Evolutionary conservation across 2,888 invertebrate genomes (phyloP).

Genomic region (Caenorhabditis sp.): DNA sequence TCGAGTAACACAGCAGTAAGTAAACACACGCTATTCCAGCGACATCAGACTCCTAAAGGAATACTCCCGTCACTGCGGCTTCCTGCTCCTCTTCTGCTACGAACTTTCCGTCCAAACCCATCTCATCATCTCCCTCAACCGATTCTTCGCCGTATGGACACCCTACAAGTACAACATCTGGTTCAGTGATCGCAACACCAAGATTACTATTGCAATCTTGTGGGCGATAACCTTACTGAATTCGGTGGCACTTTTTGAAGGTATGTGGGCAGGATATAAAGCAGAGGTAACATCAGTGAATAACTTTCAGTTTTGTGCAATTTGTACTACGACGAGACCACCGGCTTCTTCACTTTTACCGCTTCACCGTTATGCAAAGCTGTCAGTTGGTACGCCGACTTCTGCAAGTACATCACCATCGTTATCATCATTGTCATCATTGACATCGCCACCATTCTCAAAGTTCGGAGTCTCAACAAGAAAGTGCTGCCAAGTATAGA

Average conservation of each 20-base stretch:
- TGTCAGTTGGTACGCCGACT: conserved; percentile 45
- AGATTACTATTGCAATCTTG: conserved; percentile 5
- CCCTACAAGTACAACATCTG: conserved; percentile 21
- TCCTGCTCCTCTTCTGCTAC: conserved; percentile 38
- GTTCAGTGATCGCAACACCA: conserved; percentile 34
- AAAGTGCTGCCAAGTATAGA: conserved; percentile 26
- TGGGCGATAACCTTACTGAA: conserved; percentile 11
- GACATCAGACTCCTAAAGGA: conserved; percentile 24
- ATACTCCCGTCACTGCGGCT: conserved; percentile 42
- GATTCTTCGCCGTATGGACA: conserved; percentile 46
- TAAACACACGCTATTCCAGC: conserved; percentile 10
- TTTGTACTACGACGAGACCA: conserved; percentile 19
- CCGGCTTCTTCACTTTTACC: conserved; percentile 41
- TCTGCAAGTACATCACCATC: conserved; percentile 37
- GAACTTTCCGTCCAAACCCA: conserved; percentile 39
- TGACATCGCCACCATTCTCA: conserved; percentile 37
- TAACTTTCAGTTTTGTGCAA: conserved; percentile 22
- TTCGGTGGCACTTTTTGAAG: conserved; percentile 28
- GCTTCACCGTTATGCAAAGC: conserved; percentile 22
- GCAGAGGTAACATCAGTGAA: too few relatives aligned
- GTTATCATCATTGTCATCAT: conserved; percentile 25
- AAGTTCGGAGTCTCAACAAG: conserved; percentile 28
- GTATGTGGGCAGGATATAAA: background rate
- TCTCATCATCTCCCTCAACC: conserved; percentile 34
- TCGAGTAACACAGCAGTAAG: background rate